These are phyloP conservation scores for Brachionus rubens DNA, from an alignment of 1,140 invertebrate species.

Conservation along the genomic window DNA sequence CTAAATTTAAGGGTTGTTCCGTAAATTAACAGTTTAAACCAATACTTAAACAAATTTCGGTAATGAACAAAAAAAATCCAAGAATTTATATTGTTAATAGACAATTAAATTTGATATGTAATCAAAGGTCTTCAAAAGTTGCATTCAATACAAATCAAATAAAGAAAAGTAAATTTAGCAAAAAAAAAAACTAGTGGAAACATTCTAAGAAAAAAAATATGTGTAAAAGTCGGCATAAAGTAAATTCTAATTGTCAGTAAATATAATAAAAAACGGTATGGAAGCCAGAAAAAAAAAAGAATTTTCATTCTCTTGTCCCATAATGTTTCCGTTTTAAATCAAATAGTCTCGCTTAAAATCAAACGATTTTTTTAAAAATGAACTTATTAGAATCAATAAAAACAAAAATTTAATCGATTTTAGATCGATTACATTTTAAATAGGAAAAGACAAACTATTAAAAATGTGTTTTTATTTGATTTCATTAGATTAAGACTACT, in stretches of 20 bases:
- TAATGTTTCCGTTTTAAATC: constrained; percentile 40
- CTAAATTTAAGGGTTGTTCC: no score
- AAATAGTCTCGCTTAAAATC: constrained; percentile 15
- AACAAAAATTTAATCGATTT: constrained; percentile 3
- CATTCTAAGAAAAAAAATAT: no score
- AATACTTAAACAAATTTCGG: no score
- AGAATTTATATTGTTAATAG: constrained; percentile 19
- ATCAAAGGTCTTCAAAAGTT: background rate
- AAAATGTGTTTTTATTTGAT: constrained; percentile 30
- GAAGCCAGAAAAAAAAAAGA: no score
- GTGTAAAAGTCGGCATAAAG: no score
- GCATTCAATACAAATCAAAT: constrained; percentile 1
- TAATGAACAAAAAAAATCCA: background rate
- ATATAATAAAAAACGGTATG: no score
- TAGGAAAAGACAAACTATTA: background rate
- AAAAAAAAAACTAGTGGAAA: constrained; percentile 2
- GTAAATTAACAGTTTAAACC: no score
- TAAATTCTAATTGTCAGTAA: background rate
- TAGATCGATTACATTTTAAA: background rate
- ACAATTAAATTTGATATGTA: constrained; percentile 35
- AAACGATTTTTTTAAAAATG: constrained; percentile 17
- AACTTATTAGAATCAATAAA: constrained; percentile 16
- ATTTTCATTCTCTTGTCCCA: no score
- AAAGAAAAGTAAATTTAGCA: constrained; percentile 15
- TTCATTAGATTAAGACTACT: constrained; percentile 31